Evolutionary conservation across 2,888 invertebrate genomes (phyloP), one percentile per base, ranked within the genome.

Genomic region (Cosmopolites sordidus): DNA sequence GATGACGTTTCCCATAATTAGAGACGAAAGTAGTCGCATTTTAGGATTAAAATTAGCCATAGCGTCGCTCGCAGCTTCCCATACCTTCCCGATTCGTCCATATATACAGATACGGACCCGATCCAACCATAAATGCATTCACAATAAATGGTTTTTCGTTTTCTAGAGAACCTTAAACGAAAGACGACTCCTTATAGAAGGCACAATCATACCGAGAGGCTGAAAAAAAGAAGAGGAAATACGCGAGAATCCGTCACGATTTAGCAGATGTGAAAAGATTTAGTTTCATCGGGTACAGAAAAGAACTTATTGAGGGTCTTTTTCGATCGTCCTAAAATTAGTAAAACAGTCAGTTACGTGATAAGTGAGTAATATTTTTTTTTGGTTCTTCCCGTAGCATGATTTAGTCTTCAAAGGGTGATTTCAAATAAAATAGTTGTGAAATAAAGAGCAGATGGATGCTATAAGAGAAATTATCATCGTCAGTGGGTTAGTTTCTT

Each of bases 151-250:
- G 33, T 46, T 54, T 50, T 54, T 50, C 43, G 45, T 46, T 50
- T 46, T 44, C 30, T 45, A 38, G 14, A 42, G 41, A 38, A 48
- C 51, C 51, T 51, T 55, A 55, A 55, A 51, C 47, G 55, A 55
- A 55, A 55, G 55, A 51, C 40, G 55, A 55, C 45, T 45, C 55
- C 55, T 51, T 51, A 55, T 55, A 51, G 48, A 55, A 55, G 51
- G 51, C 43, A 55, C 55, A 51, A 55, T 55, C 55, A 48, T 43
- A 48, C 55, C 51, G 47, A 48, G 43, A 51, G 44, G 43, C 33
- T 48, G 40, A 55, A 51, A 53, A 54, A 55, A 55, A 27, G 9
- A 27, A 27, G 9, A 27, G 27, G 27, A 27, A 27, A 27, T 27
- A 9, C 5, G 27, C 27, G 27, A 27, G 6, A 27, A 27, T 27